Percentiles rank a stretch among this genome's conserved stretches.
These are phyloP conservation scores for Strigamia transsilvanica DNA, from an alignment of 2,888 invertebrate genomes.

Conservation along the genomic window DNA sequence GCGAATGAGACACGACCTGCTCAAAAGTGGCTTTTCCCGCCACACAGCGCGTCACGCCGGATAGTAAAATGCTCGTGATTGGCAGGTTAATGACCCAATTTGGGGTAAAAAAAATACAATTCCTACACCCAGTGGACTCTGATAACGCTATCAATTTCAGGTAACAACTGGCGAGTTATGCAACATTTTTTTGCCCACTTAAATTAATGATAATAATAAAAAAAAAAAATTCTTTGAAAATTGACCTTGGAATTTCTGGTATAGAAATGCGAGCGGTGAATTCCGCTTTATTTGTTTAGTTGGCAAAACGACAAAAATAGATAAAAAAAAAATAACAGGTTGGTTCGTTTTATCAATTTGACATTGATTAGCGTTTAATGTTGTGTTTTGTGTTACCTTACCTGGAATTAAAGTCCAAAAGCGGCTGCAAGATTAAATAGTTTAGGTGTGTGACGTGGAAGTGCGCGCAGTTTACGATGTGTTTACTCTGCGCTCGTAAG, in stretches of 20 bases:
- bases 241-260: background rate
- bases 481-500: too few species aligned
- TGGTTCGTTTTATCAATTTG: background rate
- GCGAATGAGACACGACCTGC: constrained; percentile 23
- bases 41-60: background rate
- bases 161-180: background rate
- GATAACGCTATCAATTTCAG: background rate
- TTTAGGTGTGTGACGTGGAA: background rate
- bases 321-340: background rate
- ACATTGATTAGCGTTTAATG: too few species aligned
- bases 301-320: background rate
- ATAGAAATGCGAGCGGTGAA: background rate
- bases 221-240: background rate
- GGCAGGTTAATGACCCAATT: constrained; percentile 25
- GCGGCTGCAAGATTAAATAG: too few species aligned
- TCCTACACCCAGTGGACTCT: too few species aligned
- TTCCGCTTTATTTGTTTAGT: background rate
- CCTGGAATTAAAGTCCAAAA: background rate
- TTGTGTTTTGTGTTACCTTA: background rate
- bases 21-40: constrained; percentile 24
- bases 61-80: background rate
- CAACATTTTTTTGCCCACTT: background rate
- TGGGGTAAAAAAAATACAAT: background rate
- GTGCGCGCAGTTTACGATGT: background rate
- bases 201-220: background rate